phyloP scores from a whole-genome alignment of 2,113 vertebrate species.

The Corvus hawaiiensis region DNA sequence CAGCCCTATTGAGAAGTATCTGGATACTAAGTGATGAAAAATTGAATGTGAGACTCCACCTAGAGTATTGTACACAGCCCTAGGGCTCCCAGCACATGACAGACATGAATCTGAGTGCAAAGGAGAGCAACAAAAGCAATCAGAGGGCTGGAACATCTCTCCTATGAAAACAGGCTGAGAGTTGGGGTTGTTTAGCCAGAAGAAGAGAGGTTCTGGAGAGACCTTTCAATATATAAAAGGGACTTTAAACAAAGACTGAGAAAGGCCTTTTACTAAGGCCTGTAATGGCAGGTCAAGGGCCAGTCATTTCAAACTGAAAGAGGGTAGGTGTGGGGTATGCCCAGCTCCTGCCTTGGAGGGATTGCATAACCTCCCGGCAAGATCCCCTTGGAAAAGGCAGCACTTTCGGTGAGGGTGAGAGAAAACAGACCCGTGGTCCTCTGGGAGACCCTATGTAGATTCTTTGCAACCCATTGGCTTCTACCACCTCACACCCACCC shows the following conservation, averaged over 20 bases:
- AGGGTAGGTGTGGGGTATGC: background rate
- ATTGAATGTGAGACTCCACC: background rate
- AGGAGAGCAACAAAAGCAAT: background rate
- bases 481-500: too few relatives aligned
- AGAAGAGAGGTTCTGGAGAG: background rate
- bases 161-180: background rate
- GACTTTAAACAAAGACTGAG: background rate
- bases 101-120: accelerated
- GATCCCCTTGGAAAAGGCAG: too few relatives aligned
- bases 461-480: too few relatives aligned
- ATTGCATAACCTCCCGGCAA: too few relatives aligned
- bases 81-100: background rate
- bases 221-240: background rate
- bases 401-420: too few relatives aligned
- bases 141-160: background rate
- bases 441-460: too few relatives aligned
- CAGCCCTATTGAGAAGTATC: background rate
- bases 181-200: background rate
- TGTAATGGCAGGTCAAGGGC: background rate
- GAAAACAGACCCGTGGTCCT: too few relatives aligned
- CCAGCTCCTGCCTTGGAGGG: too few relatives aligned
- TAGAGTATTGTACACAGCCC: background rate
- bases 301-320: background rate
- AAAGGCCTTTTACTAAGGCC: background rate
- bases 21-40: background rate